These are phyloP conservation scores for Atta colombica DNA, from an alignment of 1,140 invertebrate species.

Conservation along the genomic window DNA sequence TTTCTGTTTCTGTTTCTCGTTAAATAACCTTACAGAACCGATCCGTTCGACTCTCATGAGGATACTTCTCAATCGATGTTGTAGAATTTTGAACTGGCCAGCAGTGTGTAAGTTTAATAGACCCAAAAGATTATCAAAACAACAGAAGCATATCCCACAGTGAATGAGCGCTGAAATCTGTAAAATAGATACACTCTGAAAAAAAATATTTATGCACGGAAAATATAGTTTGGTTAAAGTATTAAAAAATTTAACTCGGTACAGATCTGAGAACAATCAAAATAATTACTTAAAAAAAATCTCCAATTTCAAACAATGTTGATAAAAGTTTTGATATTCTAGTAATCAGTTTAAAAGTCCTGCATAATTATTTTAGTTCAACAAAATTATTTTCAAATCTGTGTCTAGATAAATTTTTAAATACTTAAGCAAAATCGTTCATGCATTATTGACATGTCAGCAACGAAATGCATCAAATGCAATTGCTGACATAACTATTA, in stretches of 20 bases:
- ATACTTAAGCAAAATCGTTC: no score
- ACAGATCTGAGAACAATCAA: no score
- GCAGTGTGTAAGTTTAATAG: constrained; percentile 63
- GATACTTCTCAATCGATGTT: constrained; percentile 53
- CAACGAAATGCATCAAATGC: neutral
- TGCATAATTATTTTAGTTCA: no score
- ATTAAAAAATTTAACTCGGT: no score
- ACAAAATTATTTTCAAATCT: no score
- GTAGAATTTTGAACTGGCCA: constrained; percentile 71
- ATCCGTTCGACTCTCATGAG: neutral
- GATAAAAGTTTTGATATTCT: no score
- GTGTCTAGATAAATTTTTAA: no score
- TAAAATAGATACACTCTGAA: neutral
- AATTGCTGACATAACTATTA: neutral
- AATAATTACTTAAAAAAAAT: no score
- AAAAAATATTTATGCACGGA: neutral
- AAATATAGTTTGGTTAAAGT: no score
- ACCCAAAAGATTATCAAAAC: constrained; percentile 66
- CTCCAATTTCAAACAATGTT: no score
- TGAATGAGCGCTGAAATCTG: constrained; percentile 55
- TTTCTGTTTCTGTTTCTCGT: neutral
- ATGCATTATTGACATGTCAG: neutral
- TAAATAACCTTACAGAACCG: no score
- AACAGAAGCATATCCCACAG: constrained; percentile 58
- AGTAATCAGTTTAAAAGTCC: no score